These are phyloP conservation scores for Eptatretus atami DNA, from an alignment of 2,797 vertebrate genomes.

Conservation along the genomic window DNA sequence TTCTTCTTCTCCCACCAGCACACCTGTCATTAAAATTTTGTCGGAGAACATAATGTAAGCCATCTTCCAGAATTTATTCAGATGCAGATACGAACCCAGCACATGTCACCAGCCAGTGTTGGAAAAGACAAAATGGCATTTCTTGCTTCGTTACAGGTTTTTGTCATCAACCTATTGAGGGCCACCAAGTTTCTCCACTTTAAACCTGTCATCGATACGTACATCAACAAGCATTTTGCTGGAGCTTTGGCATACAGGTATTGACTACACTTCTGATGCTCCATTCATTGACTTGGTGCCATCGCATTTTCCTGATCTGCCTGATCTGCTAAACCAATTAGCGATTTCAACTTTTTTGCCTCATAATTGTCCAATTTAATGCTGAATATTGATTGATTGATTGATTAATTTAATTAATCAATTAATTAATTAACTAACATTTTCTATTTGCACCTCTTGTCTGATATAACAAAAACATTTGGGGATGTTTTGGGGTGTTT, in stretches of 20 bases:
- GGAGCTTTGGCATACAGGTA: slow-evolving; percentile 94
- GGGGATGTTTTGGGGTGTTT: too few relatives aligned
- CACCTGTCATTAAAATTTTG: too few relatives aligned
- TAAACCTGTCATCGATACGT: slow-evolving; percentile 85
- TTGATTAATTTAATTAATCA: too few relatives aligned
- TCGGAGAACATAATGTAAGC: too few relatives aligned
- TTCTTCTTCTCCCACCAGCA: background rate
- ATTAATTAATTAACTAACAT: too few relatives aligned
- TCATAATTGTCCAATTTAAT: background rate
- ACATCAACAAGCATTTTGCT: slow-evolving; percentile 94
- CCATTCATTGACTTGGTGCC: slow-evolving; percentile 7
- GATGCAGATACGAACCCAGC: too few relatives aligned
- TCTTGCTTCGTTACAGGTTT: slow-evolving; percentile 27
- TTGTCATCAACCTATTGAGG: slow-evolving; percentile 87
- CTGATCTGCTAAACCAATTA: background rate
- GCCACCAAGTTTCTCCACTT: slow-evolving; percentile 98
- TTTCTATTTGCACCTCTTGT: too few relatives aligned
- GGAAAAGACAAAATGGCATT: too few relatives aligned
- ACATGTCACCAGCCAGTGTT: too few relatives aligned
- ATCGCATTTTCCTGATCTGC: background rate
- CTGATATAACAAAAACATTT: too few relatives aligned
- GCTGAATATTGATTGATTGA: background rate
- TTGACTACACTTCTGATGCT: slow-evolving; percentile 10
- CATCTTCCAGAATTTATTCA: too few relatives aligned
- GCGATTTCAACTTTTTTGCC: background rate